Evolutionary conservation across 2,113 vertebrate genomes (phyloP), one percentile per base, ranked within the genome.

Genomic region (Alouatta palliata): DNA sequence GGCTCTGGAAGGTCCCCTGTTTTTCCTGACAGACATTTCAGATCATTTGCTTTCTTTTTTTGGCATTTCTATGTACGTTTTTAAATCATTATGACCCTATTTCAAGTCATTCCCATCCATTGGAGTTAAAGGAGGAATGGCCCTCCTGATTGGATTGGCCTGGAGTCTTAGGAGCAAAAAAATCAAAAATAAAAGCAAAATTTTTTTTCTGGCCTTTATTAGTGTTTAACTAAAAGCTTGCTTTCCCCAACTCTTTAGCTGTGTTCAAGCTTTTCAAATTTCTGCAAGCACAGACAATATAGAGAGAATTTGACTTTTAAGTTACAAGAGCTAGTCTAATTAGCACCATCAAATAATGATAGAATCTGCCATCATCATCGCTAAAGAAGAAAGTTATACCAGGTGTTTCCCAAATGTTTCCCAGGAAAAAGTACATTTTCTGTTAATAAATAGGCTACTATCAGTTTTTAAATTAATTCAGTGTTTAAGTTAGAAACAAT

Each of bases 171-270:
- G 9, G 56, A 95, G 40, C 2, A 23, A 61, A 77, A n/a, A 37
- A 43, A 40, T 23, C 9, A 70, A 82, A 30, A n/a, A 30, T 27
- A 19, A 35, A 52, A 21, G 11, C 47, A 49, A 77, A 30, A 32
- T 5, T 84, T 87, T 73, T 68, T 40, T 76, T 27, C 83, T n/a
- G 81, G 94, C 80, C 83, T 90, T 84, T 91, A n/a, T 86, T 95
- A 95, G n/a, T 73, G 56, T 90, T 97, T 86, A 88, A 97, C 95
- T 96, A 93, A 87, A 96, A 96, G 27, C 11, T 88, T 92, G 21
- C 64, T 79, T 81, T 45, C 49, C 75, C 20, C n/a, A 54, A 32
- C 16, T 87, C 81, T 92, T 90, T 73, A 49, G 49, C 90, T 82
- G 5, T 20, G 3, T 30, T 43, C 16, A 76, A 16, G n/a, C 14